Base-by-base conservation (phyloP, 1,140 invertebrate species). In the Chlorops oryzae region DNA sequence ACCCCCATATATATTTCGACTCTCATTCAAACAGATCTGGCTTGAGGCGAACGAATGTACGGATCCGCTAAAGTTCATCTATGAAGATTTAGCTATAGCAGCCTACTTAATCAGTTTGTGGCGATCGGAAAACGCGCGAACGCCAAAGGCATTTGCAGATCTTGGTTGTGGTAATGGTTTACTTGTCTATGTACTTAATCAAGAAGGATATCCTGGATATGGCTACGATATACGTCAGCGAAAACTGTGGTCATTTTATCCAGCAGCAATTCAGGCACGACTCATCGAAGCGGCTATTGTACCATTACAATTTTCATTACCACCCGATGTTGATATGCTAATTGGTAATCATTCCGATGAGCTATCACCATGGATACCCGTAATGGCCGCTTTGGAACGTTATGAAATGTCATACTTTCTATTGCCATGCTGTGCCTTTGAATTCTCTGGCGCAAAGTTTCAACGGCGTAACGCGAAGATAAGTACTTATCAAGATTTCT, bases 311-410 rank as follows among this genome's bases (percentile, higher is more conserved):
- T 71, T 80, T 28, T 76, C 77, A 41, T 63, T 82, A n/a, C 92
- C 87, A 66, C 82, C 85, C 20, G 77, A 85, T n/a, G 79, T 74
- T 34, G 90, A 96, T 70, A 98, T 94, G 92, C 73, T 98, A 12
- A 95, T 99, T 72, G 96, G 96, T 35, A 99, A 99, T 78, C 96
- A 99, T 77, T 96, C 93, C 34, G 96, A 98, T 78, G 96, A 98
- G 70, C 73, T 99, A 5, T 97, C 95, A 23, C 94, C 96, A 5
- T 99, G 96, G 95, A 86, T 99, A 58, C 94, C 96, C 27, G 84
- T 98, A 1, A 85, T 98, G 49, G 87, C 94, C 28, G 82, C 88
- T 1, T 81, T 80, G 50, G 81, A 80, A 72, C 80, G 83, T 4
- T 76, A 78, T 52, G 73, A 77, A 44, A 84, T 84, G 51, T 84